A percentile compares a stretch with the other conserved stretches of the same genome.
These are phyloP conservation scores for Dendroctonus ponderosae DNA, from an alignment of 1,140 invertebrate species.

Conservation along the genomic window DNA sequence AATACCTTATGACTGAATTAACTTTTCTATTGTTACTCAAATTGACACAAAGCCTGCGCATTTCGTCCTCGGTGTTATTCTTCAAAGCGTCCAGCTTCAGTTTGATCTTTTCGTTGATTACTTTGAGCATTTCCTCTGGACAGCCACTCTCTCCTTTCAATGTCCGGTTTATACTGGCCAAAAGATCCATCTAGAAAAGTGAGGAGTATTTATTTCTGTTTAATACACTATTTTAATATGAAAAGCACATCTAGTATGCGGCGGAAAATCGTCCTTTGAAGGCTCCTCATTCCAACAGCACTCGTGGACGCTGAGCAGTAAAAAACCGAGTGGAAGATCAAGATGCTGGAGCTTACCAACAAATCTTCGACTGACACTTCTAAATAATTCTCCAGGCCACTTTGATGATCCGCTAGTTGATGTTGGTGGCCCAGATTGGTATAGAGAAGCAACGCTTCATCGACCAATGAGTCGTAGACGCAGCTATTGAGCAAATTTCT, in stretches of 20 bases:
- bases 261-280: no score
- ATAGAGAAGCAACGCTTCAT: slow-evolving; percentile 46
- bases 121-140: slow-evolving; percentile 52
- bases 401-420: slow-evolving; percentile 28
- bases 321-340: no score
- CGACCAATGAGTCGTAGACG: slow-evolving; percentile 44
- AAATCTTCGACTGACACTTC: slow-evolving; percentile 50
- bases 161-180: slow-evolving; percentile 52
- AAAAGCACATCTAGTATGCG: no score
- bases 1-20: slow-evolving; percentile 43
- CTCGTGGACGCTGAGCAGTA: no score
- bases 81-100: slow-evolving; percentile 46
- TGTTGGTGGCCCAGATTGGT: slow-evolving; percentile 39
- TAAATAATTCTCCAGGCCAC: slow-evolving; percentile 18
- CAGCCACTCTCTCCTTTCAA: slow-evolving; percentile 50
- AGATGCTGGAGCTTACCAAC: slow-evolving; percentile 31
- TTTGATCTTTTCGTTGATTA: slow-evolving; percentile 51
- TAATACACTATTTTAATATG: no score
- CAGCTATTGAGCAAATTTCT: slow-evolving; percentile 18
- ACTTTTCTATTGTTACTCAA: slow-evolving; percentile 45
- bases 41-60: slow-evolving; percentile 47
- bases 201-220: background rate
- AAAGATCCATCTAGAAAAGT: slow-evolving; percentile 46
- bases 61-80: slow-evolving; percentile 50
- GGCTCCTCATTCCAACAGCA: no score